Evolutionary conservation across 1,140 invertebrate genomes (phyloP).

Genomic region (Orchesella cincta): DNA sequence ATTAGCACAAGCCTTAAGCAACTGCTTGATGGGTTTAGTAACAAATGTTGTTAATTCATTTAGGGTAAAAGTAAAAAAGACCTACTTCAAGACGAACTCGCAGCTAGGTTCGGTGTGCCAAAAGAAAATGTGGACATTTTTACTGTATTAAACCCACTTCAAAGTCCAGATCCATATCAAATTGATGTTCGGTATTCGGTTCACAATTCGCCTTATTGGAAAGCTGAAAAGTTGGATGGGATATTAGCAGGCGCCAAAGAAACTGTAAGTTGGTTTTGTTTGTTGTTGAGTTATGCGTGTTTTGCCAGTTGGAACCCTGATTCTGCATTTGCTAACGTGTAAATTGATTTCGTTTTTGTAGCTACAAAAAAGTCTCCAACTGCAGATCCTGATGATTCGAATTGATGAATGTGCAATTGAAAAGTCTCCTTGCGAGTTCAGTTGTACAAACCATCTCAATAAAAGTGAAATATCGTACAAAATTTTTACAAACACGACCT

Average conservation of each 20-base stretch:
- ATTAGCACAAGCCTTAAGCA: background rate
- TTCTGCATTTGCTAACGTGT: constrained; percentile 5
- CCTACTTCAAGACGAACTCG: constrained; percentile 67
- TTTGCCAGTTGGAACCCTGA: background rate
- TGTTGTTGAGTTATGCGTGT: background rate
- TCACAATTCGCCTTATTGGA: constrained; percentile 88
- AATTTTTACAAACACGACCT: constrained; percentile 84
- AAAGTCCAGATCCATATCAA: constrained; percentile 62
- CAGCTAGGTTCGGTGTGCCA: constrained; percentile 73
- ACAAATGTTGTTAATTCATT: constrained; percentile 47
- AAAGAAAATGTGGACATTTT: constrained; percentile 87
- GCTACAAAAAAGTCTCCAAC: constrained; percentile 69
- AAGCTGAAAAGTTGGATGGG: constrained; percentile 79
- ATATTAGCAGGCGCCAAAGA: constrained; percentile 68
- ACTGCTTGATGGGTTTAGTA: too few species aligned
- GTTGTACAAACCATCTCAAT: constrained; percentile 72
- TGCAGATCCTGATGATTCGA: constrained; percentile 77
- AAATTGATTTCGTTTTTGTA: constrained; percentile 51
- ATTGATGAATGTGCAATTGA: constrained; percentile 84
- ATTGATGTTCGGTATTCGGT: constrained; percentile 84
- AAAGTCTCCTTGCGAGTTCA: constrained; percentile 68
- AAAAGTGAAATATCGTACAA: constrained; percentile 71
- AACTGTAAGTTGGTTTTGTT: constrained; percentile 60
- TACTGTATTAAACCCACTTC: constrained; percentile 74
- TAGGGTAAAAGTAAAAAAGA: constrained; percentile 71